Evolutionary conservation across 2,888 invertebrate genomes (phyloP), one percentile per base, ranked within the genome.

Genomic region (Lasioglossum villosulum): DNA sequence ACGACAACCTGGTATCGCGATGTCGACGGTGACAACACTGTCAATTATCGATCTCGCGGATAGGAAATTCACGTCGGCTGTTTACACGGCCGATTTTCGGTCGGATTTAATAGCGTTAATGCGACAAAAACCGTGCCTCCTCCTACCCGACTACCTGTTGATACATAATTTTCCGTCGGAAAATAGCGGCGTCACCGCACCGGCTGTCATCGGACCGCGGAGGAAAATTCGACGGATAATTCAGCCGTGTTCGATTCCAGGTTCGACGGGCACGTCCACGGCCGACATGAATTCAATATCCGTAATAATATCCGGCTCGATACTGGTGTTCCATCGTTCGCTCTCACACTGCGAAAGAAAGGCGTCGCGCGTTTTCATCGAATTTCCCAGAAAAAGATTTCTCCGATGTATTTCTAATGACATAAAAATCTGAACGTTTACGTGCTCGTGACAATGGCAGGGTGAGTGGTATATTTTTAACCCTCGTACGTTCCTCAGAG

Each of bases 291-390:
- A 86, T 86, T 80, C 82, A 86, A 86, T 86, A 86, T 86, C 86
- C 86, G 86, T 80, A 80, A 86, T 86, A 86, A 86, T 86, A 86
- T 86, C 86, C 86, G 86, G 59, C 56, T 73, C 81, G 66, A 72
- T 80, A 66, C 27, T 23, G 37, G n/a, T 52, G 84, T 80, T 77
- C 48, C 68, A 12, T 6, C 23, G 23, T 27, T 2, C 27, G 59
- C 27, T 59, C 16, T 30, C 59, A 6, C 27, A 0, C 14, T 12
- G 27, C 14, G n/a, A 30, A 59, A 30, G 27, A 59, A 59, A 27
- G 16, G 14, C 2, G 59, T 16, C 27, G 10, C 52, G 10, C 52
- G 10, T 27, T 27, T 59, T 5, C 59, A 30, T 59, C 14, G 27
- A 27, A 59, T 59, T 59, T 27, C 16, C 5, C 16, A 27, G 27